Base-by-base conservation (phyloP, 2,113 vertebrate genomes). In the Etheostoma spectabile region DNA sequence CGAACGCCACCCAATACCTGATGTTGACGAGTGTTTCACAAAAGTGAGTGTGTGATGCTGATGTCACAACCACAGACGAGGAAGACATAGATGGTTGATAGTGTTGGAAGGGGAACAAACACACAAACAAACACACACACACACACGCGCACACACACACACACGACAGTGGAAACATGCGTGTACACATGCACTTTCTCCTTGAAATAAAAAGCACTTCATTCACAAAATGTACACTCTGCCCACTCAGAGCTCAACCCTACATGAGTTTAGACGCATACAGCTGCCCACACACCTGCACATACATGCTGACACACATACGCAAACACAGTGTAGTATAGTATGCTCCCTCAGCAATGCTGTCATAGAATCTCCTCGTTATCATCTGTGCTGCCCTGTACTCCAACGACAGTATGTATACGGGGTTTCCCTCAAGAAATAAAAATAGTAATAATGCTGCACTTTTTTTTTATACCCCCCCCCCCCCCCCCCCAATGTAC, bases 281-380 rank as follows among this genome's bases (percentile, higher is more conserved):
- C 70, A 90, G 46, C 80, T 72, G 35, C 84, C 89, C 86, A 91
- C 91, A 85, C 86, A 71, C 64, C 51, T n/a, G 24, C 73, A 84
- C 56, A 33, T 65, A 56, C n/a, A 33, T 78, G 4, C 59, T 22
- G 68, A 22, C 68, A 22, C 59, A 19, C 59, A 80, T 56, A 65
- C 21, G 24, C 56, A 57, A 38, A 2, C 51, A 51, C 52, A 16
- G 68, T 21, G 65, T 24, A 42, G 62, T 46, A 42, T 42, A 42
- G 83, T 62, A 72, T 55, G 48, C 74, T 73, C 60, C 30, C 52
- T 59, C 27, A 33, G 59, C 80, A 79, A 46, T 42, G 60, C 70
- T 70, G 79, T 83, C 88, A 82, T 53, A 75, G 73, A 81, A 73
- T 77, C 63, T 83, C 82, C 78, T 18, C 72, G 82, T 76, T 73